phyloP scores from a whole-genome alignment of 2,888 invertebrate genomes.

The Rotaria sp. region DNA sequence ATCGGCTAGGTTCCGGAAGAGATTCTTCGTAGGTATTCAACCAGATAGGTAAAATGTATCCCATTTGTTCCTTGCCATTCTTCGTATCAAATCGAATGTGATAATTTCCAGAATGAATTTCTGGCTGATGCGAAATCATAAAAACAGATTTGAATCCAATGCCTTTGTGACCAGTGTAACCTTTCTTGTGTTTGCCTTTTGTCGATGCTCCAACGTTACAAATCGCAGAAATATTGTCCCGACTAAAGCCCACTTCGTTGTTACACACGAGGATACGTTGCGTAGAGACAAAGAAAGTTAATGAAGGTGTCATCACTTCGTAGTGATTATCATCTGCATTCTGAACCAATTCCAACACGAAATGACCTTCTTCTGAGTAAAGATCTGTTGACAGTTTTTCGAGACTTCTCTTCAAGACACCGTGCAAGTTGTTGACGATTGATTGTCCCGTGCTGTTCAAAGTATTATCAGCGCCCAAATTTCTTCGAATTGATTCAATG shows the following conservation, averaged over 20 bases:
- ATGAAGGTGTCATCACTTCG: conserved; percentile 45
- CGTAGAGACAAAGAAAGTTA: conserved; percentile 47
- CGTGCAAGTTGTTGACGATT: background rate
- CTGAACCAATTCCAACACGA: conserved; percentile 55
- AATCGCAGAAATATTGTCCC: conserved; percentile 50
- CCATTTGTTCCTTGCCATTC: conserved; percentile 48
- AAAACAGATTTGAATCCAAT: conserved; percentile 57
- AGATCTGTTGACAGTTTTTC: conserved; percentile 46
- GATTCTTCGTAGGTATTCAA: conserved; percentile 23
- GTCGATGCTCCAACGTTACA: conserved; percentile 55
- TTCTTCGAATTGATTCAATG: conserved; percentile 50
- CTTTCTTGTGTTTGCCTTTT: conserved; percentile 52
- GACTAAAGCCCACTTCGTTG: conserved; percentile 53
- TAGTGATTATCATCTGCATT: conserved; percentile 56
- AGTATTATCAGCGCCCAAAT: conserved; percentile 40
- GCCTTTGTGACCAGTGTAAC: conserved; percentile 56
- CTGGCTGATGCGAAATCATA: conserved; percentile 51
- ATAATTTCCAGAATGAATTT: conserved; percentile 53
- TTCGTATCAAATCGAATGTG: conserved; percentile 53
- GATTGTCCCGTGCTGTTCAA: background rate
- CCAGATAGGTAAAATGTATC: conserved; percentile 55
- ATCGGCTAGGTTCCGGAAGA: conserved; percentile 38
- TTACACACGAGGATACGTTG: conserved; percentile 48
- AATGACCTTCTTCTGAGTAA: conserved; percentile 54
- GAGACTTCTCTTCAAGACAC: conserved; percentile 48